Evolutionary conservation across 2,888 invertebrate genomes (phyloP), one percentile per base, ranked within the genome.

Genomic region (Leptinotarsa juncta): DNA sequence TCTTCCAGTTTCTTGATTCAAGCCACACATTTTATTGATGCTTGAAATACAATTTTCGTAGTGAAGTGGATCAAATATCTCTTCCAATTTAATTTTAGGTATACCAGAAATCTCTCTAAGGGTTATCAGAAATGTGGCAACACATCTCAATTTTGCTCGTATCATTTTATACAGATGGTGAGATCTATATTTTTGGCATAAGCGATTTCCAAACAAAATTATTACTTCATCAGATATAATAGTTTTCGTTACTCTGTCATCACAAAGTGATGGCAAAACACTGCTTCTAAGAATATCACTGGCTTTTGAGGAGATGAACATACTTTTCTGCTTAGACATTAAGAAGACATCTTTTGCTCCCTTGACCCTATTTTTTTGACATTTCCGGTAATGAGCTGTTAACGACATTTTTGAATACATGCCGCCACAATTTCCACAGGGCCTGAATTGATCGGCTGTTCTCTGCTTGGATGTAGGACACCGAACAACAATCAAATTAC

Each of bases 131-230:
- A 26, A 26, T 26, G 26, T 73, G 23, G 68, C 73, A 69, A 73
- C 69, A 69, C 73, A 73, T 62, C 73, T 53, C 55, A 73, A 69
- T 48, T 65, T 65, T 53, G 42, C 32, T 20, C 68, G 67, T 51
- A 72, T 73, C 51, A 73, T 73, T 20, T 73, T 73, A 26, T 68
- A 55, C 50, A 73, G 66, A 65, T 73, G 73, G 20, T 69, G 72
- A 48, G 68, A 73, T 51, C 69, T 20, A 69, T 73, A 73, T 65
- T 73, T 73, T 53, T 73, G 69, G 18, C 55, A 65, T 48, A 72
- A 48, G 23, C 67, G n/a, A 55, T 72, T 72, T 67, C 72, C 72
- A 72, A 72, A 72, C 51, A 67, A 67, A 67, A 72, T 67, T 48
- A 67, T 67, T 20, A 72, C 48, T 55, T 57, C 72, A 42, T 72